phyloP scores from a whole-genome alignment of 2,113 vertebrate genomes.

The Girardinichthys multiradiatus region DNA sequence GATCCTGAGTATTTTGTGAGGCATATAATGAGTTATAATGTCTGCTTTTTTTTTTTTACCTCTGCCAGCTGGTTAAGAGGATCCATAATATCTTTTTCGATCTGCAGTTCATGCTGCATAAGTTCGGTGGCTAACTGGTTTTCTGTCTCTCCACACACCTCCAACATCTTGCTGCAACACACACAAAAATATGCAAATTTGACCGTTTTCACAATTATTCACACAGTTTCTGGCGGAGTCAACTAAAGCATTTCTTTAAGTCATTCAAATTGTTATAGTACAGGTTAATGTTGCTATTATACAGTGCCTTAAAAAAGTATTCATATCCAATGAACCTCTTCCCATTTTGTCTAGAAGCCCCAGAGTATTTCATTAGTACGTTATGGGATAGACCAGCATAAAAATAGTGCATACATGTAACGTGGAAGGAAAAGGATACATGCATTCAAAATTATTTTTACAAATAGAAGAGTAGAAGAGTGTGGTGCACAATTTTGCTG shows the following conservation, averaged over 20 bases:
- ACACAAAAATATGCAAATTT: conserved; percentile 29
- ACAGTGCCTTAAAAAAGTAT: neutral
- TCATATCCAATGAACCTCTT: neutral
- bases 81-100: conserved; percentile 91
- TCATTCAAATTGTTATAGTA: neutral
- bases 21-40: neutral
- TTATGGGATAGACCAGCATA: neutral
- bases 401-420: neutral
- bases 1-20: neutral
- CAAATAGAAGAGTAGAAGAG: too few species aligned
- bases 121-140: conserved; percentile 89
- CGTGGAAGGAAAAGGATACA: neutral
- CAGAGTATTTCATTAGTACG: neutral
- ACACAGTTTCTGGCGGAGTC: neutral
- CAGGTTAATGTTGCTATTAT: neutral
- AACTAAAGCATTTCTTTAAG: neutral
- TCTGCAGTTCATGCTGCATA: conserved; percentile 88
- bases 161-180: conserved; percentile 91
- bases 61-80: conserved; percentile 90
- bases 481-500: too few species aligned
- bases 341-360: neutral
- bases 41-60: conserved; percentile 73
- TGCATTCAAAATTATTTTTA: neutral
- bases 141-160: conserved; percentile 91
- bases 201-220: neutral